These are phyloP conservation scores for Zosterops lateralis DNA, from an alignment of 2,113 vertebrate species.

Conservation along the genomic window DNA sequence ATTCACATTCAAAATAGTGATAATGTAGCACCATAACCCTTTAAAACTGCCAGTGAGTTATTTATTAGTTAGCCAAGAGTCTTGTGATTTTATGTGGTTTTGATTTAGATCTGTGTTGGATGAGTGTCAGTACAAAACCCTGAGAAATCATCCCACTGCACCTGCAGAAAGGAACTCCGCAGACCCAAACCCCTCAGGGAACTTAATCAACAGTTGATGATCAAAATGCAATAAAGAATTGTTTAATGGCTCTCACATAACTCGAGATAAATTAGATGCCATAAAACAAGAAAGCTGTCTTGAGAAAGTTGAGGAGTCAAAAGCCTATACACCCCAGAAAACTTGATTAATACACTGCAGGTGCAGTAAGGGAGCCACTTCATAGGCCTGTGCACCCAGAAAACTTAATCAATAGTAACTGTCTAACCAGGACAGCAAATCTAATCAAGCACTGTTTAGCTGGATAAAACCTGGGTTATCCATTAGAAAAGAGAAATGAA, in stretches of 20 bases:
- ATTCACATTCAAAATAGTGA: neutral
- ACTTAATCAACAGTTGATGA: neutral
- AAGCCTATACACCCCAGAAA: neutral
- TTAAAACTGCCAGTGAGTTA: neutral
- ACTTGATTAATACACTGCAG: neutral
- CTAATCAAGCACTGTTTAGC: neutral
- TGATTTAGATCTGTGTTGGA: neutral
- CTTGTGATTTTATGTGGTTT: neutral
- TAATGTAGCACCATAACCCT: neutral
- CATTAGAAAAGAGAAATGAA: neutral
- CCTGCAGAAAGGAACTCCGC: neutral
- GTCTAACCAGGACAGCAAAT: neutral
- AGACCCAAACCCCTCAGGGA: neutral
- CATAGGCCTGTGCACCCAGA: neutral
- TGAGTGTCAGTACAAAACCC: neutral
- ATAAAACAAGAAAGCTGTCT: neutral
- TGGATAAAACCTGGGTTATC: neutral
- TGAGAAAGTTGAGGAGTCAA: neutral
- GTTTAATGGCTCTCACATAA: neutral
- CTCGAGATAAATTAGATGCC: neutral
- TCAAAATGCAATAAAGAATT: neutral
- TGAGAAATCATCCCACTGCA: neutral
- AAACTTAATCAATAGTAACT: neutral
- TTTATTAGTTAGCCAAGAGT: neutral
- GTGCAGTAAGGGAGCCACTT: neutral